phyloP scores from a whole-genome alignment of 1,140 invertebrate genomes.

The Leptoteleia sp. region DNA sequence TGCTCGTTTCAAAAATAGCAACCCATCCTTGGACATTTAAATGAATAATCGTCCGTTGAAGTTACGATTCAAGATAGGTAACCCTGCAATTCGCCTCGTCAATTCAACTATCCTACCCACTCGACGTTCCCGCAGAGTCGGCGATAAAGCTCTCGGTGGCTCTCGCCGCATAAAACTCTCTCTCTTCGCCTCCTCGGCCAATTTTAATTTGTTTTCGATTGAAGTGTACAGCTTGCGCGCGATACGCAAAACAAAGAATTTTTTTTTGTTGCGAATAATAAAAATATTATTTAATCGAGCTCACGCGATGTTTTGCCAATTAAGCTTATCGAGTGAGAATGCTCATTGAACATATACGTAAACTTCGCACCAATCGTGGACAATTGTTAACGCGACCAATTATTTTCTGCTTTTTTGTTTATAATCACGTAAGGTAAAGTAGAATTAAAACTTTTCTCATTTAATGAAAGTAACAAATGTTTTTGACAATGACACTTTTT shows the following conservation, averaged over 20 bases:
- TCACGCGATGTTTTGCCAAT: conserved; percentile 43
- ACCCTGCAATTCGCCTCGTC: conserved; percentile 10
- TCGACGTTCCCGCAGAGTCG: neutral
- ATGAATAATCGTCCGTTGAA: conserved; percentile 36
- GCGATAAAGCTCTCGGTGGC: conserved; percentile 13
- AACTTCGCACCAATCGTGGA: too few species aligned
- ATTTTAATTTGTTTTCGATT: conserved; percentile 36
- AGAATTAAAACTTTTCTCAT: too few species aligned
- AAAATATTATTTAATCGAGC: conserved; percentile 43
- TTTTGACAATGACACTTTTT: too few species aligned
- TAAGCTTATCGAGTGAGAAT: conserved; percentile 36
- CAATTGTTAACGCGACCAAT: conserved; percentile 3
- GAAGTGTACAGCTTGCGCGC: conserved; percentile 6
- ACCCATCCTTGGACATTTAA: conserved; percentile 37
- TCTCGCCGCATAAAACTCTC: neutral
- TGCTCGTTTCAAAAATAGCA: conserved; percentile 25
- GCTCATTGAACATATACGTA: conserved; percentile 38
- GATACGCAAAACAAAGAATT: conserved; percentile 26
- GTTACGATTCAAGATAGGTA: conserved; percentile 23
- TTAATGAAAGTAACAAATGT: too few species aligned
- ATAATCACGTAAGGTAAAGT: too few species aligned
- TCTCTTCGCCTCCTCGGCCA: neutral
- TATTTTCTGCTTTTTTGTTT: too few species aligned
- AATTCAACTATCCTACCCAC: conserved; percentile 24
- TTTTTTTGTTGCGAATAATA: conserved; percentile 6